Evolutionary conservation across 2,888 invertebrate genomes (phyloP), one percentile per base, ranked within the genome.

Genomic region (Bimastos eiseni): DNA sequence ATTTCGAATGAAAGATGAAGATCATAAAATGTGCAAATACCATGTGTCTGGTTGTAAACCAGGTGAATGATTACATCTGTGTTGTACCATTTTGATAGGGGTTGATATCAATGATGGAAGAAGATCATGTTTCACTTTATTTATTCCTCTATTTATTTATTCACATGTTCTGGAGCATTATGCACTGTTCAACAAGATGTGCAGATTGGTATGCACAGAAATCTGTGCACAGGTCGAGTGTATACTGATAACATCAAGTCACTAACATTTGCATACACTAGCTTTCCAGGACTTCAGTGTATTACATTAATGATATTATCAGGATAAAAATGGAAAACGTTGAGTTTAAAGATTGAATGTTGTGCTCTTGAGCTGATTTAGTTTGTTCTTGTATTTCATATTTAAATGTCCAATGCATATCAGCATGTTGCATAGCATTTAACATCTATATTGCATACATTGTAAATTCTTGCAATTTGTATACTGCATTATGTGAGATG

Each of bases 91-190:
- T 37, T 86, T 34, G 37, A 36, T 36, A 86, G 36, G 86, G 86
- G 37, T 86, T 86, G 37, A 86, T 86, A 86, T 37, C 86, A 86
- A 86, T 70, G 86, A 86, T 86, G 86, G 86, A 86, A 21, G 86
- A 86, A 21, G 86, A 86, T 37, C 70, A 70, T 70, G 70, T 70
- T 70, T 70, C 70, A 70, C 70, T 70, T 70, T 70, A 70, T 70
- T 70, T 70, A 70, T 70, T 70, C 70, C 70, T n/a, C 17, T 70
- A 70, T 70, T 70, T 70, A 70, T 70, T 70, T 70, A 70, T 70
- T 70, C 30, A 70, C 70, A 70, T n/a, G 70, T n/a, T 70, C 11
- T 70, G 30, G 70, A 70, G 70, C 70, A 70, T 55, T 55, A 55
- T 55, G 44, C 55, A 55, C 24, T 17, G 24, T 55, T 55, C 55